Evolutionary conservation across 2,113 vertebrate species (phyloP).

Genomic region (Eolophus roseicapilla): DNA sequence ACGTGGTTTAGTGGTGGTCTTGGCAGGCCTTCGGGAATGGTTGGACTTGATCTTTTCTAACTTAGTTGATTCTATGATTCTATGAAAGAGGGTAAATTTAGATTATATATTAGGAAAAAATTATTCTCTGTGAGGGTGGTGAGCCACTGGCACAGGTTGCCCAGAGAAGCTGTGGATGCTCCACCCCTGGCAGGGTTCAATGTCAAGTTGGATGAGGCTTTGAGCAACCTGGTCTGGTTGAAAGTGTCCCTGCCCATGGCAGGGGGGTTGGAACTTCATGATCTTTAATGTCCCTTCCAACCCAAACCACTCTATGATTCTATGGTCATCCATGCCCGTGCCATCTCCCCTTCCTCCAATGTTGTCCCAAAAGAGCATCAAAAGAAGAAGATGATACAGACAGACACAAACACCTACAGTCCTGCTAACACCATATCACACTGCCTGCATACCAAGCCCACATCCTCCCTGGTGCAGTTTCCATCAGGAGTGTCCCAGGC

Average conservation of each 20-base stretch:
- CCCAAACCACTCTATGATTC: background rate
- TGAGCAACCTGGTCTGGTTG: background rate
- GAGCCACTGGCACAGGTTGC: background rate
- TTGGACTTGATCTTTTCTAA: background rate
- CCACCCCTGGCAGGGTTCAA: background rate
- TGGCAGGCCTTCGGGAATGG: background rate
- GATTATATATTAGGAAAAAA: background rate
- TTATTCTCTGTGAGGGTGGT: background rate
- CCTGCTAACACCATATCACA: background rate
- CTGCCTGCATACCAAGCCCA: accelerated
- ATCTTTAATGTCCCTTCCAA: background rate
- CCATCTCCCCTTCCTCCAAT: background rate
- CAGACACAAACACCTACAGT: background rate
- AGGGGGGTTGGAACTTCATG: background rate
- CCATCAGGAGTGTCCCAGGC: background rate
- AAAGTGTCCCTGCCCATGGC: background rate
- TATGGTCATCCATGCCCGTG: background rate
- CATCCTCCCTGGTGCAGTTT: background rate
- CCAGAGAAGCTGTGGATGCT: background rate
- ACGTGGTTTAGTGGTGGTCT: background rate
- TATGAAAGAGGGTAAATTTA: background rate
- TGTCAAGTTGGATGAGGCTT: background rate
- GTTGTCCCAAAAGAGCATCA: background rate
- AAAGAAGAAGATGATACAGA: background rate
- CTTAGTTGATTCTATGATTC: background rate